Percentiles rank a stretch among this genome's conserved stretches.
Evolutionary conservation across 1,140 invertebrate species (phyloP).

Genomic region (Pararge aegeria): DNA sequence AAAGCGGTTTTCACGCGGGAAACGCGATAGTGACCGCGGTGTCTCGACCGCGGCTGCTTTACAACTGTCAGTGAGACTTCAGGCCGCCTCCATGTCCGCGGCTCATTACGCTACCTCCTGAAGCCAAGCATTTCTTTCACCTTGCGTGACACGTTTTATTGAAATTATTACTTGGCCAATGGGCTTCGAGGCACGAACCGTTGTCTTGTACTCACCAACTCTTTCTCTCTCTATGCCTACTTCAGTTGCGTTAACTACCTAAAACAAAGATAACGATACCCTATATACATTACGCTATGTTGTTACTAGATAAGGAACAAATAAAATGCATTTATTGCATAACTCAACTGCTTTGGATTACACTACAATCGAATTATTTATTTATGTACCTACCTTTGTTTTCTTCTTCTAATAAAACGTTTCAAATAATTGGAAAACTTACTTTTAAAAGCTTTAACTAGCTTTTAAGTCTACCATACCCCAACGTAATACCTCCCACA

Average conservation of each 20-base stretch:
- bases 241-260: conserved; percentile 1
- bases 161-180: conserved; percentile 31
- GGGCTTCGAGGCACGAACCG: conserved; percentile 20
- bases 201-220: conserved; percentile 18
- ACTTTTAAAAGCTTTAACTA: too few relatives aligned
- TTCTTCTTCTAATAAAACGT: too few relatives aligned
- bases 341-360: background rate
- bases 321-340: conserved; percentile 9
- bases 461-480: too few relatives aligned
- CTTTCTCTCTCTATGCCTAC: conserved; percentile 24
- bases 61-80: conserved; percentile 51
- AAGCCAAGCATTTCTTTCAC: conserved; percentile 36
- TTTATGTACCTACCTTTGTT: too few relatives aligned
- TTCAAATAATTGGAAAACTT: too few relatives aligned
- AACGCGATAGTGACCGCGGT: conserved; percentile 70
- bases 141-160: conserved; percentile 35
- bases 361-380: too few relatives aligned
- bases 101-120: conserved; percentile 34
- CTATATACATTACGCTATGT: background rate
- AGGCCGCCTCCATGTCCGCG: conserved; percentile 40
- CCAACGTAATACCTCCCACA: too few relatives aligned
- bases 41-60: conserved; percentile 57
- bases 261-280: conserved; percentile 3
- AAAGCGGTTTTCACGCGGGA: conserved; percentile 77
- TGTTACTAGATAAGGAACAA: background rate